Evolutionary conservation across 2,888 invertebrate species (phyloP), one percentile per base, ranked within the genome.

Genomic region (Eulithis prunata): DNA sequence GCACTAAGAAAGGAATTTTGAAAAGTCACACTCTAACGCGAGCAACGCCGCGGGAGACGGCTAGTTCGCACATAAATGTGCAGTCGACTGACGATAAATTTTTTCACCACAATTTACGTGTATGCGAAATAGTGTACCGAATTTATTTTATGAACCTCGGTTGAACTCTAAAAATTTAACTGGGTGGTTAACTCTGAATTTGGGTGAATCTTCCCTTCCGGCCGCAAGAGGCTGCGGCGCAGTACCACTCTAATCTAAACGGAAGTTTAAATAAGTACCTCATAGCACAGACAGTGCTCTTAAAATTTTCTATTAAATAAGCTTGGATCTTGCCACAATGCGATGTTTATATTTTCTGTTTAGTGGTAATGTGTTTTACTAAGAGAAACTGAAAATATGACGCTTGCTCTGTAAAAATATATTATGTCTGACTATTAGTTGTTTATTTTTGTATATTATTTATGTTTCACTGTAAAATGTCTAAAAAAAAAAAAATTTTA

Each of bases 151-250:
- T 38, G 13, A 21, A 5, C 14, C 21, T 21, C 4, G 28, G n/a
- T 51, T 28, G 67, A 62, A 46, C 68, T 61, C 68, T 58, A 13
- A 55, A 78, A 80, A 80, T 78, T 75, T 71, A 80, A 80, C 83
- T 78, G 78, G 78, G 78, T 78, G 80, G 83, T 79, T 82, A 80
- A 75, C 82, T 78, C 77, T 74, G 75, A 82, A 84, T 84, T 85
- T 82, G 79, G 84, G 81, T 81, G 85, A 83, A 83, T 87, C 83
- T 87, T 84, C 78, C 82, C 86, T 89, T 90, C 89, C 88, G 88
- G 88, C 82, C 86, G 70, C 83, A 78, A 78, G 77, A 80, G 79
- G 73, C 78, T 77, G 77, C 70, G 74, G 77, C 53, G 32, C 36
- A 13, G 36, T 70, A 70, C 80, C 74, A 79, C 80, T 83, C 78